A percentile compares a stretch with the other conserved stretches of the same genome.
Evolutionary conservation across 2,113 vertebrate genomes (phyloP).

Genomic region (Pterocles burchelli): DNA sequence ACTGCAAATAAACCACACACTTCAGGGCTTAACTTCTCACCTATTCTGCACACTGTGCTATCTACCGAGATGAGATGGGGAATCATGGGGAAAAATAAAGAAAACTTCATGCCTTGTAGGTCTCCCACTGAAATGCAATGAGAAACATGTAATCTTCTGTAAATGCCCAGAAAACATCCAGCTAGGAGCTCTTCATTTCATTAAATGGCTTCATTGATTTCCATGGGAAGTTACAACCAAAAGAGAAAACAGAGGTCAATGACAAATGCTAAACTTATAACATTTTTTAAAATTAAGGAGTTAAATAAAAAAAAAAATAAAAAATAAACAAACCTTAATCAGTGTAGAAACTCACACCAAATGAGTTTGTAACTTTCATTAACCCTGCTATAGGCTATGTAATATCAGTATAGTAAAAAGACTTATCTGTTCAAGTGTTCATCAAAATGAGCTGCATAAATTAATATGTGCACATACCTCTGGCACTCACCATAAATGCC

Average conservation of each 20-base stretch:
- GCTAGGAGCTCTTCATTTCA: not conserved
- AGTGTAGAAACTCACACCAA: not conserved
- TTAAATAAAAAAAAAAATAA: not conserved
- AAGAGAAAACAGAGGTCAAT: not conserved
- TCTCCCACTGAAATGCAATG: not conserved
- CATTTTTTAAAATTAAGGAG: not conserved
- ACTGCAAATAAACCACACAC: not conserved
- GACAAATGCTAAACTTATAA: not conserved
- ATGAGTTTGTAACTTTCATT: not conserved
- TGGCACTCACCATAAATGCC: not conserved
- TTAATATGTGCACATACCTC: not conserved
- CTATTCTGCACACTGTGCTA: not conserved
- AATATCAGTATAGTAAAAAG: not conserved
- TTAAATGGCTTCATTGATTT: not conserved
- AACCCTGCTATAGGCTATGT: not conserved
- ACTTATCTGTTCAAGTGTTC: not conserved
- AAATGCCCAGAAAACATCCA: not conserved
- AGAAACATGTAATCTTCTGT: not conserved
- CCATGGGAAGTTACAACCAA: not conserved
- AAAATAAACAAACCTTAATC: not conserved
- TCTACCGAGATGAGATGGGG: not conserved
- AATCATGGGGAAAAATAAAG: not conserved
- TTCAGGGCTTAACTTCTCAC: not conserved
- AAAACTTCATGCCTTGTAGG: not conserved
- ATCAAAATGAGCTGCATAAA: not conserved